Evolutionary conservation across 2,888 invertebrate species (phyloP).

Genomic region (Taphrorychus bicolor): DNA sequence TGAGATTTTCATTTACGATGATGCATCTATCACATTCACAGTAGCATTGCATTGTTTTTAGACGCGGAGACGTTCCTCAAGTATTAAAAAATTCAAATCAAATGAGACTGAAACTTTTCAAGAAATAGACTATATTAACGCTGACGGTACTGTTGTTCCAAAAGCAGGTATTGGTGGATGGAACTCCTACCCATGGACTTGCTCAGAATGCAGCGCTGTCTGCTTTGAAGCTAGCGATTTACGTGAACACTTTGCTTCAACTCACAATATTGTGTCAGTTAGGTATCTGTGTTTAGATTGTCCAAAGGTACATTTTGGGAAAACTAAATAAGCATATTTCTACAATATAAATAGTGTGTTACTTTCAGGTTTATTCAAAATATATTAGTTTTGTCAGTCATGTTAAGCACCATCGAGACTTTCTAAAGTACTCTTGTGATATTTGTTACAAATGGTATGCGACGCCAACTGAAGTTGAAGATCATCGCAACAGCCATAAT

Average conservation of each 20-base stretch:
- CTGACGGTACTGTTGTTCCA: slow-evolving; percentile 55
- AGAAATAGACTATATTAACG: slow-evolving; percentile 45
- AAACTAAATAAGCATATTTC: no score
- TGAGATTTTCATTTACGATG: no score
- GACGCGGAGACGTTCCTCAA: neutral
- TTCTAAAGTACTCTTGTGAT: slow-evolving; percentile 65
- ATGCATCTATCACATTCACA: no score
- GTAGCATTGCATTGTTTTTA: no score
- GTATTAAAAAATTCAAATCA: neutral
- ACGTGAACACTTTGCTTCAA: slow-evolving; percentile 67
- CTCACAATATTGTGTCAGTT: slow-evolving; percentile 67
- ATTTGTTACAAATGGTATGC: slow-evolving; percentile 66
- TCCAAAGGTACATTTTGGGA: slow-evolving; percentile 59
- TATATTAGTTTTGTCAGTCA: slow-evolving; percentile 71
- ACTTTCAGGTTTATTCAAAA: slow-evolving; percentile 62
- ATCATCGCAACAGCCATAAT: slow-evolving; percentile 63
- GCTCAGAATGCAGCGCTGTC: slow-evolving; percentile 62
- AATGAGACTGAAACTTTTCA: slow-evolving; percentile 19
- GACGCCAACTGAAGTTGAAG: slow-evolving; percentile 55
- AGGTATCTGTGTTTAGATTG: slow-evolving; percentile 74
- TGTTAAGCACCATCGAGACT: slow-evolving; percentile 67
- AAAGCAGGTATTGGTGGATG: slow-evolving; percentile 55
- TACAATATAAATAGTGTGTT: neutral
- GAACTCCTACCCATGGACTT: slow-evolving; percentile 63
- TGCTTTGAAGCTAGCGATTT: slow-evolving; percentile 62